These are phyloP conservation scores for Hemithea aestivaria DNA, from an alignment of 2,888 invertebrate genomes.

Conservation along the genomic window DNA sequence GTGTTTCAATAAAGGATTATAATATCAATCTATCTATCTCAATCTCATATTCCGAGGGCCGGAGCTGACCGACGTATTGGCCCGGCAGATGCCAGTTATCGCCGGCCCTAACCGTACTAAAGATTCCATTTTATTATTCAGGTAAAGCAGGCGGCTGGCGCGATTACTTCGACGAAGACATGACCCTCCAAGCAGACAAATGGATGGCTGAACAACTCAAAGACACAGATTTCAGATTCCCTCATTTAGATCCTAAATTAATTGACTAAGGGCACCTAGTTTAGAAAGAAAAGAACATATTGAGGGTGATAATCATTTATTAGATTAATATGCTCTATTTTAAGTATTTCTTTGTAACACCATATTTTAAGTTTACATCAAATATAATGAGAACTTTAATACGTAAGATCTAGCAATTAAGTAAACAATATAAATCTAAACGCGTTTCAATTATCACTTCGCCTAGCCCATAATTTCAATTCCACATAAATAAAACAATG, in stretches of 20 bases:
- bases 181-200: slow-evolving; percentile 81
- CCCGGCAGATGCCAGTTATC: no score
- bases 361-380: slow-evolving; percentile 71
- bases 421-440: slow-evolving; percentile 56
- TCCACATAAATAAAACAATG: slow-evolving; percentile 73
- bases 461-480: slow-evolving; percentile 47
- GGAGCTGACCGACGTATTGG: no score
- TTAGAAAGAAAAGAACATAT: slow-evolving; percentile 44
- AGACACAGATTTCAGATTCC: slow-evolving; percentile 80
- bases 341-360: slow-evolving; percentile 75
- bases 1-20: no score
- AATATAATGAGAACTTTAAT: slow-evolving; percentile 51
- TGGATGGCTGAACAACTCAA: slow-evolving; percentile 84
- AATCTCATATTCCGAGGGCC: no score
- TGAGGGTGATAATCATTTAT: slow-evolving; percentile 74
- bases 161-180: slow-evolving; percentile 83
- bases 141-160: slow-evolving; percentile 86
- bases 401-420: slow-evolving; percentile 57
- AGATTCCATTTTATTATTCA: no score
- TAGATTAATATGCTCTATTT: slow-evolving; percentile 74
- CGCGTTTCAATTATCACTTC: slow-evolving; percentile 44
- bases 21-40: no score
- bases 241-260: slow-evolving; percentile 38
- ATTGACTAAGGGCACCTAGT: not conserved
- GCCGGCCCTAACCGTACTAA: no score